phyloP scores from a whole-genome alignment of 2,113 vertebrate genomes.

The Delphinapterus leucas region DNA sequence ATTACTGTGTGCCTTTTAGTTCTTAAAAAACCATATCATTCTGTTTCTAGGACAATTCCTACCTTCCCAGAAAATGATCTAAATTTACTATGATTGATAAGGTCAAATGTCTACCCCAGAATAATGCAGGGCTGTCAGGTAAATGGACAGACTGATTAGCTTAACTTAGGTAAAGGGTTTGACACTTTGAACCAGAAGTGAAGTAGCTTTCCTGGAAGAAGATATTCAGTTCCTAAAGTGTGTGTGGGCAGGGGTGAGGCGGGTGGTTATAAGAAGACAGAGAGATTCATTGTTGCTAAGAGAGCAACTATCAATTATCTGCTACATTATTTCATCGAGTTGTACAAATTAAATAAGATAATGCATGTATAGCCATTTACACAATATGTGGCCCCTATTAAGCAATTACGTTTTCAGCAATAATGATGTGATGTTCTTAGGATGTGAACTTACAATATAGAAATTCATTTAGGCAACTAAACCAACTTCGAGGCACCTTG shows the following conservation, averaged over 20 bases:
- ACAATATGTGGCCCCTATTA: neutral
- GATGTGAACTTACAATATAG: neutral
- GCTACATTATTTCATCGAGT: neutral
- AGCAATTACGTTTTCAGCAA: neutral
- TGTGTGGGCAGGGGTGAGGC: neutral
- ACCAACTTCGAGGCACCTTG: neutral
- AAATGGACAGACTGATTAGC: neutral
- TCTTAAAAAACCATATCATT: neutral
- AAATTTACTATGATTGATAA: neutral
- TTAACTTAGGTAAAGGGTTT: neutral
- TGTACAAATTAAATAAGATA: neutral
- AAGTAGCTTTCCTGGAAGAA: neutral
- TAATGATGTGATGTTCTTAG: neutral
- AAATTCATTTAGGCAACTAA: neutral
- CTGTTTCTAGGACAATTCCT: neutral
- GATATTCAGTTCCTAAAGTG: neutral
- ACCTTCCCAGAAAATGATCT: neutral
- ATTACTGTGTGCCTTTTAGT: neutral
- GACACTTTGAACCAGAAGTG: neutral
- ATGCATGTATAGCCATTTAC: neutral
- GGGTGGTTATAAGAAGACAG: neutral
- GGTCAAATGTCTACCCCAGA: neutral
- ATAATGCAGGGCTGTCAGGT: neutral
- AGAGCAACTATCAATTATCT: neutral
- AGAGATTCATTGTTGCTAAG: neutral